Evolutionary conservation across 2,888 invertebrate species (phyloP), one percentile per base, ranked within the genome.

Genomic region (Andrena praecox): DNA sequence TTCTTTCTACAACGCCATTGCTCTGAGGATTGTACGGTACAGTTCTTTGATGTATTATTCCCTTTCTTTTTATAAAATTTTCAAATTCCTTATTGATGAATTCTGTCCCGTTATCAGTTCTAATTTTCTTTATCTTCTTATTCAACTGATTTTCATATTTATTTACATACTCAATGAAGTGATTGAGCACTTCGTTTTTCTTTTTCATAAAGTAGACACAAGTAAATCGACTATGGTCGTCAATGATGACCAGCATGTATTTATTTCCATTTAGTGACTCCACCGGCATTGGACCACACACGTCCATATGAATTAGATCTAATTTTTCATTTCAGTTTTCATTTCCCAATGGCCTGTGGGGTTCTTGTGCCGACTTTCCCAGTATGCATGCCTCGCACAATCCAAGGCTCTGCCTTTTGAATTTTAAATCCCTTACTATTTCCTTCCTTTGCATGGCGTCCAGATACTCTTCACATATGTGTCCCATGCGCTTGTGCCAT

Each of bases 21-120:
- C 74, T 67, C 24, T 67, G 59, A 12, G 74, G 74, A 20, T 74
- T 74, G 20, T 74, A 74, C 50, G 56, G 48, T 24, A 74, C 67
- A 1, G 59, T 74, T 20, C 42, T 59, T 29, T 74, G 12, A 3
- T 42, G 66, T 16, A 5, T 24, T 8, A 64, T 72, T 10, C 54
- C 73, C 33, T 29, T 56, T 2, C 42, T n/a, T 12, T 20, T 56
- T 4, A 48, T 67, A 7, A 56, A 31, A 27, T 56, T n/a, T 2
- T 48, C 16, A 20, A 66, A 67, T 12, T 35, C 42, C 0, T 10
- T 24, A 31, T 69, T 76, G 2, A 62, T 29, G 24, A 76, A 69
- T 31, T 68, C 63, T 52, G 27, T 31, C 6, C 69, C 69, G n/a
- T 76, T 76, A 2, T 69, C 75, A 2, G 35, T 10, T 10, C 50